Evolutionary conservation across 2,888 invertebrate species (phyloP), one percentile per base, ranked within the genome.

Genomic region (Parthenolecanium corni): DNA sequence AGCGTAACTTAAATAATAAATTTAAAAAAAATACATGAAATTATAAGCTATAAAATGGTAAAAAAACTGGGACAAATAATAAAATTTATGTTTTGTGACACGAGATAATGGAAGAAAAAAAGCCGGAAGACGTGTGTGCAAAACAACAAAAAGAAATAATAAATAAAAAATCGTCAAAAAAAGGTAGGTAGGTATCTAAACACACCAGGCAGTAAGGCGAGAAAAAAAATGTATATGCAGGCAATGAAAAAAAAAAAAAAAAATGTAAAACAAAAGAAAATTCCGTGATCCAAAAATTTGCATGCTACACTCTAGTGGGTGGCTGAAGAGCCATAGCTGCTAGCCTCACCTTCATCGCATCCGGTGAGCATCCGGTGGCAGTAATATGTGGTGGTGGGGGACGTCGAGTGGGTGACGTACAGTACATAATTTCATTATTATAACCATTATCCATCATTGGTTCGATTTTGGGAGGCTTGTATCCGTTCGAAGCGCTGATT

Each of bases 321-420:
- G 89, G 86, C 79, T 89, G 89, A 76, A 89, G 80, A 77, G 89
- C 86, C 79, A 87, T 86, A 74, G 89, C 87, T 73, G 89, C 89
- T 76, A 88, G 84, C 77, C 89, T 87, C 79, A 89, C 87, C 84
- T 88, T 87, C 81, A 86, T 84, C 77, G 84, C 85, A 78, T 80
- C 89, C 72, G 82, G 66, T 51, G 40, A 65, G 58, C 54, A 52
- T 63, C 9, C 66, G 57, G 38, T 65, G 57, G 56, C 63, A 51
- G 20, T 65, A 46, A 44, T 66, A 65, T 20, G 64, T 31, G 47
- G 66, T 25, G 36, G 66, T 42, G 18, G 66, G 40, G 62, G 65
- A 47, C 66, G 63, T 47, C 66, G 62, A 66, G 68, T 62, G 40
- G 71, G 68, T 67, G 69, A 18, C 64, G 65, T 46, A 63, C 51